These are phyloP conservation scores for Drosophila leonis DNA, from an alignment of 2,888 invertebrate species.

Conservation along the genomic window DNA sequence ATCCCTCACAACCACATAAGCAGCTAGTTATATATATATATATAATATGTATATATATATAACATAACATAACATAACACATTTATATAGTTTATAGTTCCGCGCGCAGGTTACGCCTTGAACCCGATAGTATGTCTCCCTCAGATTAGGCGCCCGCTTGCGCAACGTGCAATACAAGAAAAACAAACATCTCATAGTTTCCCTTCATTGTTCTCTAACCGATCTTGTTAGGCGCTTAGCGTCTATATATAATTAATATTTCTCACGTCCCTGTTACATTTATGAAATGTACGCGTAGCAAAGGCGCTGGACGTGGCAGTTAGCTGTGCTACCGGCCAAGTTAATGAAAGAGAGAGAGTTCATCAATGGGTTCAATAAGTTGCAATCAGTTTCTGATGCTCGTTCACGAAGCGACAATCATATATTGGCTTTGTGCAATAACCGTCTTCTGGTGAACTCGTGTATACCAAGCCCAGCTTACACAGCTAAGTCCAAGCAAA, in stretches of 20 bases:
- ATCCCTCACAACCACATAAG: constrained; percentile 53
- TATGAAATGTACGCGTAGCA: constrained; percentile 69
- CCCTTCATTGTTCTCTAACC: constrained; percentile 40
- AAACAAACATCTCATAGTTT: constrained; percentile 69
- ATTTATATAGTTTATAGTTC: constrained; percentile 27
- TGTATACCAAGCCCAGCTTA: not conserved
- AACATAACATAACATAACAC: constrained; percentile 26
- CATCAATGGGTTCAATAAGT: constrained; percentile 30
- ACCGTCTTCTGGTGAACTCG: not conserved
- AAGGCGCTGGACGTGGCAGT: constrained; percentile 27
- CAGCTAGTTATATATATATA: constrained; percentile 66
- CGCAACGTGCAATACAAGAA: constrained; percentile 69
- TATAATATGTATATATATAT: constrained; percentile 44
- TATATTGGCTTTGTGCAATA: not conserved
- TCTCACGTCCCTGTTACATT: constrained; percentile 72
- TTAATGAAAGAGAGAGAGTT: constrained; percentile 8
- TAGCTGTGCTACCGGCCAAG: constrained; percentile 50
- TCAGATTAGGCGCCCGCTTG: constrained; percentile 30
- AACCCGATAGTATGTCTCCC: constrained; percentile 18
- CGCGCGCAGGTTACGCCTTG: constrained; percentile 66
- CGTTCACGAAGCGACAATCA: constrained; percentile 1
- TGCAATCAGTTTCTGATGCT: constrained; percentile 26
- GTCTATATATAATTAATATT: constrained; percentile 45
- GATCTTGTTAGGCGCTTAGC: constrained; percentile 70
- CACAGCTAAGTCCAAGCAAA: not conserved